Percentiles rank a stretch among this genome's conserved stretches.
These are phyloP conservation scores for Pterophyllum scalare DNA, from an alignment of 2,113 vertebrate genomes.

Conservation along the genomic window DNA sequence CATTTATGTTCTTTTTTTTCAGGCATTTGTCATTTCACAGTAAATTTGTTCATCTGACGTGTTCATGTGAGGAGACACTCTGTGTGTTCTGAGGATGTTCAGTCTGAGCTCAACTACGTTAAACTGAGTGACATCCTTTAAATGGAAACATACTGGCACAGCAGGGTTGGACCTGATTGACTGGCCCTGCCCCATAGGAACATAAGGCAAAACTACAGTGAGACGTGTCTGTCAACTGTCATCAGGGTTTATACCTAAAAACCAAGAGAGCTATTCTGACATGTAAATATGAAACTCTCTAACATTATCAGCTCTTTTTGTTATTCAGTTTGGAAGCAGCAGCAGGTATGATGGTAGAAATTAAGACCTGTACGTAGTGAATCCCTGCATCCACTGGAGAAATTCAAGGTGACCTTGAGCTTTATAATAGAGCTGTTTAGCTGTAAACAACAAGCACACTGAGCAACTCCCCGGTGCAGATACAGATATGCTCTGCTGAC, in stretches of 20 bases:
- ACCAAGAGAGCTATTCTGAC: not conserved
- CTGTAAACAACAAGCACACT: not conserved
- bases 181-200: constrained; percentile 20
- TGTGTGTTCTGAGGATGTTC: constrained; percentile 40
- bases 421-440: not conserved
- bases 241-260: not conserved
- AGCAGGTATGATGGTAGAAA: not conserved
- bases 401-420: constrained; percentile 7
- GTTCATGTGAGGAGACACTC: not conserved
- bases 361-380: not conserved
- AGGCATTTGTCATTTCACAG: not conserved
- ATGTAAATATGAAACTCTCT: not conserved
- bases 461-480: not conserved
- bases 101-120: constrained; percentile 43
- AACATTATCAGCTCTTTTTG: not conserved
- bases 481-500: not conserved
- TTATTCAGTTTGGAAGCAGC: not conserved
- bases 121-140: constrained; percentile 50
- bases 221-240: not conserved
- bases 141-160: constrained; percentile 45
- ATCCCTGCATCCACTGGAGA: not conserved
- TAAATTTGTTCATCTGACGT: constrained; percentile 5
- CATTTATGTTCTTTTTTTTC: not conserved
- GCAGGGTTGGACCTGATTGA: constrained; percentile 40
- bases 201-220: constrained; percentile 10